A percentile compares a stretch with the other conserved stretches of the same genome.
Evolutionary conservation across 2,888 invertebrate species (phyloP).

Genomic region (Cancer borealis): DNA sequence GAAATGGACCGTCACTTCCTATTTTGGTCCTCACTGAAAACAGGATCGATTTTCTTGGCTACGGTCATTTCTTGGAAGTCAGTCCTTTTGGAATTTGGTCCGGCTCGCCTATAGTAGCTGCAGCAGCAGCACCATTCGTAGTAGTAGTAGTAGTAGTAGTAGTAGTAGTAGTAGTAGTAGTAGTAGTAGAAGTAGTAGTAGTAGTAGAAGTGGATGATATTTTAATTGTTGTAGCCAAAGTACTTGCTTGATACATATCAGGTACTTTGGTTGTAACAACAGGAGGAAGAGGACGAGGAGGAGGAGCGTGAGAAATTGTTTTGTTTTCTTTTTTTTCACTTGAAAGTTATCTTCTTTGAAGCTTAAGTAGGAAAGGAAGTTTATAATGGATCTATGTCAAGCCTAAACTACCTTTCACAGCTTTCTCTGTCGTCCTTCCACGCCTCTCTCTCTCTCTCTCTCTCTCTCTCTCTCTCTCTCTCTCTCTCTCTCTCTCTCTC

Average conservation of each 20-base stretch:
- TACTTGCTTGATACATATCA: too few relatives aligned
- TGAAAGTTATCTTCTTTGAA: neutral
- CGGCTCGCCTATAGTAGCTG: neutral
- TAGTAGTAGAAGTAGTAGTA: neutral
- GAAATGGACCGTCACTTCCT: too few relatives aligned
- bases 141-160: neutral
- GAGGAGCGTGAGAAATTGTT: neutral
- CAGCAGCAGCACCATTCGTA: neutral
- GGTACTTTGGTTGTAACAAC: too few relatives aligned
- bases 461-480: neutral
- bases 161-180: neutral
- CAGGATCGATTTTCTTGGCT: too few relatives aligned
- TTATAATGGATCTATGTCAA: neutral
- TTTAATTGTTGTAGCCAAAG: neutral
- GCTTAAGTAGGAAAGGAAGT: neutral
- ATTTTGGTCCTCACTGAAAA: too few relatives aligned
- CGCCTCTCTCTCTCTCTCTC: too few relatives aligned
- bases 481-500: conserved; percentile 20
- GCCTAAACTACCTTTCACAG: neutral
- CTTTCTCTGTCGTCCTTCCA: too few relatives aligned
- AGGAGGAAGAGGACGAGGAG: neutral
- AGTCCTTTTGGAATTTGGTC: too few relatives aligned
- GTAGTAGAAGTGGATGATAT: neutral
- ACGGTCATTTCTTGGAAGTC: too few relatives aligned
- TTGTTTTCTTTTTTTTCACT: neutral